These are phyloP conservation scores for Chymomyza procnemis DNA, from an alignment of 2,888 invertebrate genomes.

Conservation along the genomic window DNA sequence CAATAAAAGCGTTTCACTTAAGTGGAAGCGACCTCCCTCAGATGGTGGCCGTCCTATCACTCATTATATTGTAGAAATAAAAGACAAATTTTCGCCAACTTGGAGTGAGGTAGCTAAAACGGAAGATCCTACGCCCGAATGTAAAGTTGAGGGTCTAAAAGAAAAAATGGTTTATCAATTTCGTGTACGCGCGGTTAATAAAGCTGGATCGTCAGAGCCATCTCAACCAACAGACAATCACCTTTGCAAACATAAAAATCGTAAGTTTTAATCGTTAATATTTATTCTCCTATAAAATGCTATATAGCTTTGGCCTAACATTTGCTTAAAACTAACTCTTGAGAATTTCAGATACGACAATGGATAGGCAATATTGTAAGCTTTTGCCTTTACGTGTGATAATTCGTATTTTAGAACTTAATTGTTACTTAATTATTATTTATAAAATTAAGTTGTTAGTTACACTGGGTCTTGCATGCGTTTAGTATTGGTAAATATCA, in stretches of 20 bases:
- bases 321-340: conserved; percentile 6
- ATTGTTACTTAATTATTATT: too few relatives aligned
- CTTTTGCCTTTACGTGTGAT: not conserved
- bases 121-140: conserved; percentile 89
- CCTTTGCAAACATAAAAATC: conserved; percentile 91
- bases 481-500: too few relatives aligned
- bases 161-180: conserved; percentile 98
- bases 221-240: conserved; percentile 95
- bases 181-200: conserved; percentile 94
- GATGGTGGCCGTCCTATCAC: conserved; percentile 97
- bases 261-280: conserved; percentile 81
- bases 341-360: not conserved
- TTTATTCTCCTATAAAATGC: conserved; percentile 24
- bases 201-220: conserved; percentile 95
- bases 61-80: conserved; percentile 94
- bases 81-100: conserved; percentile 90
- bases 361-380: not conserved
- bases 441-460: too few relatives aligned
- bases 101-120: conserved; percentile 92
- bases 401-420: not conserved
- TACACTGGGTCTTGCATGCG: too few relatives aligned
- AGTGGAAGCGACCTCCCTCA: conserved; percentile 94
- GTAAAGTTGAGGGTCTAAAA: conserved; percentile 92
- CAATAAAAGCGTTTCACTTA: conserved; percentile 92
- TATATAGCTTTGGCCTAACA: conserved; percentile 57